phyloP scores from a whole-genome alignment of 2,888 invertebrate genomes.

The Unio pictorum region DNA sequence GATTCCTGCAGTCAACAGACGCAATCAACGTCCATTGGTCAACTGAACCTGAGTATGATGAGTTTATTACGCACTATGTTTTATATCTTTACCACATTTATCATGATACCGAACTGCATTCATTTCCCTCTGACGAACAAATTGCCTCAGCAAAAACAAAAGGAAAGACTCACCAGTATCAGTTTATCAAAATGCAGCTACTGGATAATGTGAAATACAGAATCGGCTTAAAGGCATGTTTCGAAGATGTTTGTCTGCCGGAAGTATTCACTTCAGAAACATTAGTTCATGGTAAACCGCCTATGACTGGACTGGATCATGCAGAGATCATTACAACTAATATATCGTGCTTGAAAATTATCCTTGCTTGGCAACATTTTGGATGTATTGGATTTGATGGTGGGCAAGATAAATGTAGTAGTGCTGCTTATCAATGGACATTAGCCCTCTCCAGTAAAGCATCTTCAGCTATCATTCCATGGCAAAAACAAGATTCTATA shows the following conservation, averaged over 20 bases:
- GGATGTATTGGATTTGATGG: too few relatives aligned
- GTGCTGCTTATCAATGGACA: conserved; percentile 1
- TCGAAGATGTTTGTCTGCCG: conserved; percentile 4
- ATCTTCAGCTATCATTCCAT: not conserved
- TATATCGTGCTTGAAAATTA: too few relatives aligned
- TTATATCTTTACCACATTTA: too few relatives aligned
- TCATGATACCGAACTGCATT: too few relatives aligned
- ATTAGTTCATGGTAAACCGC: not conserved
- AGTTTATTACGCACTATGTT: too few relatives aligned
- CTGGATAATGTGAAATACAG: not conserved
- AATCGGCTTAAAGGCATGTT: conserved; percentile 5
- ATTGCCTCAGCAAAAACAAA: not conserved
- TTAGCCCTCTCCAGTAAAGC: not conserved
- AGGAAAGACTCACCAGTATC: not conserved
- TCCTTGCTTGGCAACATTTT: too few relatives aligned
- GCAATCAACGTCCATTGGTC: too few relatives aligned
- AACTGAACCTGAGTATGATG: too few relatives aligned
- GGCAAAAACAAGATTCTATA: not conserved
- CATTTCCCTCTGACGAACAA: conserved; percentile 3
- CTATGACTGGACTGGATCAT: not conserved
- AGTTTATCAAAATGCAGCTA: not conserved
- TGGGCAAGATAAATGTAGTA: too few relatives aligned
- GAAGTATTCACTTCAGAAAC: not conserved
- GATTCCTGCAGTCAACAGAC: too few relatives aligned
- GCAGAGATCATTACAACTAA: not conserved